Evolutionary conservation across 2,113 vertebrate species (phyloP).

Genomic region (Beaufortia kweichowensis): DNA sequence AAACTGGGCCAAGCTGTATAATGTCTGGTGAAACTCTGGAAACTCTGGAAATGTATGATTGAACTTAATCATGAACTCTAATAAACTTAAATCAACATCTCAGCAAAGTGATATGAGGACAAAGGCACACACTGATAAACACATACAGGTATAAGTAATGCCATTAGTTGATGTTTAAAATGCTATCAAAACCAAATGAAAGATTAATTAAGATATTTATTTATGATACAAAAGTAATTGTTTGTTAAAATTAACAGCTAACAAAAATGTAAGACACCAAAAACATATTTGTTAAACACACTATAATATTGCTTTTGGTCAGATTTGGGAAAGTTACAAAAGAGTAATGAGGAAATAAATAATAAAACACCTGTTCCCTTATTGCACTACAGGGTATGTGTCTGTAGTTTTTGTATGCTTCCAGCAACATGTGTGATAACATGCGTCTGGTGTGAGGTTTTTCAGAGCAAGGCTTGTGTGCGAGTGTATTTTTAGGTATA

Average conservation of each 20-base stretch:
- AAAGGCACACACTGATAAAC: no score
- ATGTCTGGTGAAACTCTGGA: not conserved
- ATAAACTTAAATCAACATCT: not conserved
- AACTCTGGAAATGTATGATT: not conserved
- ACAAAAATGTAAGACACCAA: no score
- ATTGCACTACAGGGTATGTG: not conserved
- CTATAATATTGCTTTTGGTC: not conserved
- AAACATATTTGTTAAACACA: not conserved
- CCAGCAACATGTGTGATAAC: not conserved
- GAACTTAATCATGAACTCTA: no score
- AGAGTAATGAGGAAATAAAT: not conserved
- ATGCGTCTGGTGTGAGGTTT: not conserved
- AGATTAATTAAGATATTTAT: no score
- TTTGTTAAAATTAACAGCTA: no score
- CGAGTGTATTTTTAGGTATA: not conserved
- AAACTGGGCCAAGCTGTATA: conserved; percentile 29
- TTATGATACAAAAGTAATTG: no score
- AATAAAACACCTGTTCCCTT: not conserved
- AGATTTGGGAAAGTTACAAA: not conserved
- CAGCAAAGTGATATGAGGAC: not conserved
- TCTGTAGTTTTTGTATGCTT: conserved; percentile 7
- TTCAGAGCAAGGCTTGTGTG: not conserved
- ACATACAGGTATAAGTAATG: no score
- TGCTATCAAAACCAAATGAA: no score
- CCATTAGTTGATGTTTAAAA: no score